Conservation (phyloP, 2,113 vertebrate genomes). For the Oreochromis niloticus region DNA sequence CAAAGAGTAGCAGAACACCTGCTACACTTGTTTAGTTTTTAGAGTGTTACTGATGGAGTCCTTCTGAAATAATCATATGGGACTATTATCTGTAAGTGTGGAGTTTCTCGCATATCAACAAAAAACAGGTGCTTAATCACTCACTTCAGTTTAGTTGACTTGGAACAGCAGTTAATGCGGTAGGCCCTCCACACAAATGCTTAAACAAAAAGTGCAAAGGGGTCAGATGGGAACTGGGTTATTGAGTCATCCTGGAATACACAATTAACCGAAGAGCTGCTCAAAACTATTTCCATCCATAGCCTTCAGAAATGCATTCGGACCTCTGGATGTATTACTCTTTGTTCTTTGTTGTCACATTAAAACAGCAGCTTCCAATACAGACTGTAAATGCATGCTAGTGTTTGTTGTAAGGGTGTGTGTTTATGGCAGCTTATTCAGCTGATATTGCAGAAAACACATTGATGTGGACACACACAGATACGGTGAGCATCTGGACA, state of each 20-base stretch:
- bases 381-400: background rate
- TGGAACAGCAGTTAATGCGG: background rate
- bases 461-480: background rate
- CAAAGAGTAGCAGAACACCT: background rate
- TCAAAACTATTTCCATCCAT: background rate
- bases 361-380: background rate
- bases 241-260: background rate
- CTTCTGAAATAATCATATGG: background rate
- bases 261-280: background rate
- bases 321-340: background rate
- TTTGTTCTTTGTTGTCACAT: background rate
- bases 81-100: background rate
- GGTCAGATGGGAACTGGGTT: background rate
- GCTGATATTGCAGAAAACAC: background rate
- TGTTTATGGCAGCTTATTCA: background rate
- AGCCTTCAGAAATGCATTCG: background rate
- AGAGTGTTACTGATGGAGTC: background rate
- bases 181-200: background rate
- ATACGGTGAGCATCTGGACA: constrained; percentile 19
- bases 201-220: background rate
- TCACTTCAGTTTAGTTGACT: background rate
- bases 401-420: background rate
- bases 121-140: background rate
- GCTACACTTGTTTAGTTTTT: background rate
- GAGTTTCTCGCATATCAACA: background rate